A percentile compares a stretch with the other conserved stretches of the same genome.
These are phyloP conservation scores for Drosophila ohnishii DNA, from an alignment of 1,140 invertebrate species.

Conservation along the genomic window DNA sequence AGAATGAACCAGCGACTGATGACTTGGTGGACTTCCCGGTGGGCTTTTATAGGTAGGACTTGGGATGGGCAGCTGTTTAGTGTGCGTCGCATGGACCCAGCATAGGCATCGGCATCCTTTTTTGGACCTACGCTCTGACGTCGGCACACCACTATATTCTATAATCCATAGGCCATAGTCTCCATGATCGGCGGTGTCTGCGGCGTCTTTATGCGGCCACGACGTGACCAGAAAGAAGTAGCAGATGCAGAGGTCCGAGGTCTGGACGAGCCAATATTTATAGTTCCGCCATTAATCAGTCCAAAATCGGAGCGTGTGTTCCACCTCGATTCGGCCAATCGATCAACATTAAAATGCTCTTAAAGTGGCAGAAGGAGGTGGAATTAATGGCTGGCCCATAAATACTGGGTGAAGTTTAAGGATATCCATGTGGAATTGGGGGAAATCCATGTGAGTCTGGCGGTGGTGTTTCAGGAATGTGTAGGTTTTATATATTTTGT, in stretches of 20 bases:
- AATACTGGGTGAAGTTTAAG: conserved; percentile 35
- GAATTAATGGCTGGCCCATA: conserved; percentile 35
- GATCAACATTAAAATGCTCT: conserved; percentile 31
- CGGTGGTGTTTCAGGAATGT: background rate
- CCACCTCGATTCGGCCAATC: conserved; percentile 19
- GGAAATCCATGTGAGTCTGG: background rate
- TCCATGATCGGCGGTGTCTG: conserved; percentile 46
- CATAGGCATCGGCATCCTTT: conserved; percentile 72
- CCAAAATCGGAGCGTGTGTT: conserved; percentile 57
- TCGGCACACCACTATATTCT: conserved; percentile 48
- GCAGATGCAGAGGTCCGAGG: conserved; percentile 47
- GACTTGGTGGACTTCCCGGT: conserved; percentile 19
- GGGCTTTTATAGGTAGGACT: conserved; percentile 71
- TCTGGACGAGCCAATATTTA: conserved; percentile 61
- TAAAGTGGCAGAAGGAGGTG: conserved; percentile 23
- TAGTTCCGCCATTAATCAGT: conserved; percentile 77
- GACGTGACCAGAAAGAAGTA: conserved; percentile 75
- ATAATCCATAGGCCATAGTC: conserved; percentile 10
- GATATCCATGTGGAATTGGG: conserved; percentile 18
- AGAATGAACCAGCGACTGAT: conserved; percentile 62
- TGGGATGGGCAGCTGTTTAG: conserved; percentile 54
- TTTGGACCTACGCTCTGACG: conserved; percentile 69
- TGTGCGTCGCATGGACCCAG: conserved; percentile 58
- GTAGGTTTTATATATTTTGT: background rate
- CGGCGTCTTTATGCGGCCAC: conserved; percentile 64